Percentiles rank a stretch among this genome's conserved stretches.
phyloP scores from a whole-genome alignment of 2,113 vertebrate species.

The Ctenomys sociabilis region DNA sequence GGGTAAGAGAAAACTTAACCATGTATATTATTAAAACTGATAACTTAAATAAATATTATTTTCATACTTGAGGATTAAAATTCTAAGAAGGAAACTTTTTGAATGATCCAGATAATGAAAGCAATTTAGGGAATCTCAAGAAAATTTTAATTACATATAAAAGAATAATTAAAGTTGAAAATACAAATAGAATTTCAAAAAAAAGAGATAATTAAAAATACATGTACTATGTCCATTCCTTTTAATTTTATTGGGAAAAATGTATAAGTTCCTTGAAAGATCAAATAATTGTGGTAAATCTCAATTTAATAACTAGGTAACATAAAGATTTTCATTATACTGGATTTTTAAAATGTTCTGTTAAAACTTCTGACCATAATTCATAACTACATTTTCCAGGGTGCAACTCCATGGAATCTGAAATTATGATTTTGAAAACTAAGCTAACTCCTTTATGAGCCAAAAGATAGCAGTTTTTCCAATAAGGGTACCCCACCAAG shows the following conservation, averaged over 20 bases:
- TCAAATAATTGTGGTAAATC: slow-evolving; percentile 38
- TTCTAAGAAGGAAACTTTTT: slow-evolving; percentile 39
- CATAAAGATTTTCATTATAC: slow-evolving; percentile 40
- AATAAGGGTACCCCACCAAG: not conserved
- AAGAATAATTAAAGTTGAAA: slow-evolving; percentile 44
- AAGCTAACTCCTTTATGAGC: not conserved
- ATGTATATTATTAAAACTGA: not conserved
- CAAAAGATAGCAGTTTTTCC: not conserved
- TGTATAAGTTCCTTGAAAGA: slow-evolving; percentile 27
- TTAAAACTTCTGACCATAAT: slow-evolving; percentile 18
- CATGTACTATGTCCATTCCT: not conserved
- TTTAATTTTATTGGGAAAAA: slow-evolving; percentile 27
- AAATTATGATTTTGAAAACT: slow-evolving; percentile 11
- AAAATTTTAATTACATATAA: slow-evolving; percentile 33
- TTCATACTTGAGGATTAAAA: slow-evolving; percentile 36
- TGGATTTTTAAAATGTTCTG: not conserved
- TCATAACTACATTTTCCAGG: not conserved
- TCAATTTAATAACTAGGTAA: slow-evolving; percentile 22
- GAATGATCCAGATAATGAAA: slow-evolving; percentile 16
- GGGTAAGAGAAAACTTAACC: slow-evolving; percentile 3
- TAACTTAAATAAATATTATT: slow-evolving; percentile 21
- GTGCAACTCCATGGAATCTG: not conserved
- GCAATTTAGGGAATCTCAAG: not conserved
- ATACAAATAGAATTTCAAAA: not conserved
- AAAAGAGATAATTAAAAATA: not conserved